Evolutionary conservation across 2,888 invertebrate species (phyloP).

Genomic region (Dusona sp.): DNA sequence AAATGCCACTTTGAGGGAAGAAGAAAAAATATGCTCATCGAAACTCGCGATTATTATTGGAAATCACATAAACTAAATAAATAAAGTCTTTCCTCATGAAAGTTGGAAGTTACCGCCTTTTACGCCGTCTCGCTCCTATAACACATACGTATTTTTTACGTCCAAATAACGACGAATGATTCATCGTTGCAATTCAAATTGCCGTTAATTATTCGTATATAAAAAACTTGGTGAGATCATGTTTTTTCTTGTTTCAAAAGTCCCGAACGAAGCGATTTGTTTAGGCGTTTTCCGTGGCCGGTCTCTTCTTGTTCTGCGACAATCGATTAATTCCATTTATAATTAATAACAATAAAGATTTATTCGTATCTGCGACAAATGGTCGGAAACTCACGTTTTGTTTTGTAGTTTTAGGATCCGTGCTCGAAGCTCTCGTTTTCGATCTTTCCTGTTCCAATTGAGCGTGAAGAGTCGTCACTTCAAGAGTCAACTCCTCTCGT

Average conservation of each 20-base stretch:
- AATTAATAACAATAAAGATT: slow-evolving; percentile 9
- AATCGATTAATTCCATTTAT: slow-evolving; percentile 4
- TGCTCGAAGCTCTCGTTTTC: slow-evolving; percentile 86
- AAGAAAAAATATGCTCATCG: background rate
- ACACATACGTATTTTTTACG: background rate
- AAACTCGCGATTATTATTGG: background rate
- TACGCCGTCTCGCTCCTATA: background rate
- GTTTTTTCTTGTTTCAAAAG: slow-evolving; percentile 23
- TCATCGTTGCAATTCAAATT: background rate
- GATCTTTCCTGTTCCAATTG: slow-evolving; percentile 92
- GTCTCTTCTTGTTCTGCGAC: slow-evolving; percentile 81
- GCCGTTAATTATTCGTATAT: slow-evolving; percentile 24
- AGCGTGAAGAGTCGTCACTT: slow-evolving; percentile 89
- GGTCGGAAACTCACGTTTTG: slow-evolving; percentile 78
- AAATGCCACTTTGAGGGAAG: background rate
- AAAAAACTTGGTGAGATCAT: slow-evolving; percentile 60
- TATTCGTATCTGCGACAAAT: background rate
- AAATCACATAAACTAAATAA: background rate
- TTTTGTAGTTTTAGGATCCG: slow-evolving; percentile 85
- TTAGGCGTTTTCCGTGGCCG: slow-evolving; percentile 81
- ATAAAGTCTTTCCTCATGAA: slow-evolving; percentile 12
- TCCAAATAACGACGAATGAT: background rate
- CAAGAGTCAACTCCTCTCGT: slow-evolving; percentile 90
- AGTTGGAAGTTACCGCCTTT: background rate
- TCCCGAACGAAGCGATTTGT: slow-evolving; percentile 32